Conservation (phyloP, 2,888 invertebrate genomes). For the Drosophila maculinotata region DNA sequence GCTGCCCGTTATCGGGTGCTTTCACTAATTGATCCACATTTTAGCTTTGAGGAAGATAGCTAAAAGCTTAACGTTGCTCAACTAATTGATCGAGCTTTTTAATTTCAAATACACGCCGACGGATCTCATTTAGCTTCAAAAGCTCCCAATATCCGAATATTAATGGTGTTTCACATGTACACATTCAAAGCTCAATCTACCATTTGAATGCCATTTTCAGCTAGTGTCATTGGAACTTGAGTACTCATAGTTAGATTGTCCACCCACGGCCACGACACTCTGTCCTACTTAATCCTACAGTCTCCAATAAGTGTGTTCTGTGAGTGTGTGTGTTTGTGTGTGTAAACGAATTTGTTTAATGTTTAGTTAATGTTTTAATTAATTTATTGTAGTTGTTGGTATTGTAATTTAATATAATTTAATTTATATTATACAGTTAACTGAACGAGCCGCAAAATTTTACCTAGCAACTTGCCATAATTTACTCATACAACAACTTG, state of each 20-base stretch:
- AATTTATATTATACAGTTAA: conserved; percentile 47
- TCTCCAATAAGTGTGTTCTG: conserved; percentile 24
- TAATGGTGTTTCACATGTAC: too few species aligned
- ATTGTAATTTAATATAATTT: conserved; percentile 70
- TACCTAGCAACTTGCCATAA: conserved; percentile 77
- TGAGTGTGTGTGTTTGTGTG: conserved; percentile 36
- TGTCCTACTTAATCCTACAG: conserved; percentile 47
- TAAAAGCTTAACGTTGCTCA: background rate
- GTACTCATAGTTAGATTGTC: conserved; percentile 40
- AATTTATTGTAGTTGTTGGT: conserved; percentile 81
- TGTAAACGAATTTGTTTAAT: conserved; percentile 66
- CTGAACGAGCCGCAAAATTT: conserved; percentile 55
- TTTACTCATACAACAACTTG: conserved; percentile 42
- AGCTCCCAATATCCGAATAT: too few species aligned
- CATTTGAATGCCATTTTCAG: conserved; percentile 16
- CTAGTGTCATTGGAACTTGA: conserved; percentile 36
- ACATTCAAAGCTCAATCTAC: conserved; percentile 1
- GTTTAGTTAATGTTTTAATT: conserved; percentile 71
- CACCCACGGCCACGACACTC: conserved; percentile 34
- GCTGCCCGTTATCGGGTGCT: conserved; percentile 1
- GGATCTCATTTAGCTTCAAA: too few species aligned
- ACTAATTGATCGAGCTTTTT: background rate
- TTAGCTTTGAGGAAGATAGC: background rate
- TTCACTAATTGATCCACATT: background rate
- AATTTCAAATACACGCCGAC: too few species aligned